Percentiles rank a stretch among this genome's conserved stretches.
phyloP scores from a whole-genome alignment of 1,140 invertebrate genomes.

The Halesus radiatus region DNA sequence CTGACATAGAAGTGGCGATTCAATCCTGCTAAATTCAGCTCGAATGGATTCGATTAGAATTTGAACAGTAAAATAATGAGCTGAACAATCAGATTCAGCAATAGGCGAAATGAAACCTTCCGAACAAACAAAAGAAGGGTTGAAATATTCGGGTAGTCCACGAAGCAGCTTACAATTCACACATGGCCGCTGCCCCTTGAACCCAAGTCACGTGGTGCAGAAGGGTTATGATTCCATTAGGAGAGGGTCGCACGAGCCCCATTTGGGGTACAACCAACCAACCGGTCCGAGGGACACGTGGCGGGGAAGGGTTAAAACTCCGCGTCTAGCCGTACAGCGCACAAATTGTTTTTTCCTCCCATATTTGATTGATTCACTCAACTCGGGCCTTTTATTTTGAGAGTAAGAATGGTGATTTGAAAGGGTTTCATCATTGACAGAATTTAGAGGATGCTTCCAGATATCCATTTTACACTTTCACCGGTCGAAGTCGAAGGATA shows the following conservation, averaged over 20 bases:
- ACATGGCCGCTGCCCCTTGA: constrained; percentile 34
- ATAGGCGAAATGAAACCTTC: background rate
- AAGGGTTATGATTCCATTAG: constrained; percentile 34
- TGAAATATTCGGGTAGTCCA: constrained; percentile 22
- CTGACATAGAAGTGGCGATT: no score
- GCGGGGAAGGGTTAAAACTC: constrained; percentile 18
- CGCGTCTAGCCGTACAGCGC: background rate
- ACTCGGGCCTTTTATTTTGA: constrained; percentile 21
- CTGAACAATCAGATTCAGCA: background rate
- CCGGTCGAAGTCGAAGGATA: no score
- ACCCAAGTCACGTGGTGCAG: constrained; percentile 24
- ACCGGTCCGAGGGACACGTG: constrained; percentile 13
- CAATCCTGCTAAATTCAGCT: no score
- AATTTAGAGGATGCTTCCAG: background rate
- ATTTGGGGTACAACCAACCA: background rate
- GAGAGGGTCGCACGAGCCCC: constrained; percentile 8
- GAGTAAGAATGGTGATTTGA: constrained; percentile 23
- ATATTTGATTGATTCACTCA: constrained; percentile 24
- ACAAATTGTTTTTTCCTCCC: constrained; percentile 17
- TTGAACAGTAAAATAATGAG: no score
- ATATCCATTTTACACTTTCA: background rate
- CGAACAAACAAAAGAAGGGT: constrained; percentile 19
- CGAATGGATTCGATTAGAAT: no score
- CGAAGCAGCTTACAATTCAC: constrained; percentile 33
- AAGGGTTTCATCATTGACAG: constrained; percentile 14